phyloP scores from a whole-genome alignment of 1,140 invertebrate species.

The Drosophila willistoni region DNA sequence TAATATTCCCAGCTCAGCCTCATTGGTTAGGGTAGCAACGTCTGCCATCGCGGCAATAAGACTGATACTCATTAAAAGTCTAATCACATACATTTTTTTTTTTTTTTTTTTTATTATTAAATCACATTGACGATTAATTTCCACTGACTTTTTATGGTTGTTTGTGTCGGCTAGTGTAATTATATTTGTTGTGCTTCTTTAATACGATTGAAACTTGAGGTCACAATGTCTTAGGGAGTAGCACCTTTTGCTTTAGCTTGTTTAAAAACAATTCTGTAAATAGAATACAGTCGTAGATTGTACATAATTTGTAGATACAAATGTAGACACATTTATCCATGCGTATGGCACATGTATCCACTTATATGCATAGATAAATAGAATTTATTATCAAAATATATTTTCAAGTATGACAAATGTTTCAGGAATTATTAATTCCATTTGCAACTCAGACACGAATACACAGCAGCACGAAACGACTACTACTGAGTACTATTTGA shows the following conservation, averaged over 20 bases:
- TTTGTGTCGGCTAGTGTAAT: constrained; percentile 20
- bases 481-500: constrained; percentile 11
- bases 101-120: neutral
- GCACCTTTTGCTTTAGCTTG: constrained; percentile 11
- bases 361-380: neutral
- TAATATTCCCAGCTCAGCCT: constrained; percentile 23
- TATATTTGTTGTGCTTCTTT: constrained; percentile 22
- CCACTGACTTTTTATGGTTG: constrained; percentile 14
- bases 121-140: constrained; percentile 22
- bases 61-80: constrained; percentile 35
- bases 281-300: neutral
- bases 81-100: constrained; percentile 39
- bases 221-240: constrained; percentile 14
- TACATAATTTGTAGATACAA: neutral
- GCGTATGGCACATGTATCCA: neutral
- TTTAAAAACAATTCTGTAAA: neutral
- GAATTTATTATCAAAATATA: constrained; percentile 21
- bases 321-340: neutral
- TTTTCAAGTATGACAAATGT: constrained; percentile 16
- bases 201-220: constrained; percentile 13
- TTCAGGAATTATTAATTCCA: constrained; percentile 20
- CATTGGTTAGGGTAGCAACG: constrained; percentile 21
- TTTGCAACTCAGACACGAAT: constrained; percentile 41
- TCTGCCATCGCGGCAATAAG: constrained; percentile 35
- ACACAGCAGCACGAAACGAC: constrained; percentile 16